Evolutionary conservation across 2,113 vertebrate species (phyloP).

Genomic region (Chrysemys picta): DNA sequence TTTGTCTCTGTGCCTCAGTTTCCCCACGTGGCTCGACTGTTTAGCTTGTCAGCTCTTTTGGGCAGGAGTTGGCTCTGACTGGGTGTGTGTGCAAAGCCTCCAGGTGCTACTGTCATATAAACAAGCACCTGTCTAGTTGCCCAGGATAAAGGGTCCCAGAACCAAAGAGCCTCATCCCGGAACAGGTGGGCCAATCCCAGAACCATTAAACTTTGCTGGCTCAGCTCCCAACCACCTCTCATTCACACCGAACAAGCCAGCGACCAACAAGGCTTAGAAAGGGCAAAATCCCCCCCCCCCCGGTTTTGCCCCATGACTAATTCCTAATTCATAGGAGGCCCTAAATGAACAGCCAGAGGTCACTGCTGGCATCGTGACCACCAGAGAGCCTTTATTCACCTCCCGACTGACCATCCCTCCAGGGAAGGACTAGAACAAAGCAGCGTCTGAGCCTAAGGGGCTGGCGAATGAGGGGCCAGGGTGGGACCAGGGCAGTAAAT

Average conservation of each 20-base stretch:
- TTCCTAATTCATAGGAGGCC: neutral
- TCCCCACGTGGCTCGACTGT: neutral
- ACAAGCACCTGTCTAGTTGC: neutral
- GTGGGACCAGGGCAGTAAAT: neutral
- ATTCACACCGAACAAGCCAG: neutral
- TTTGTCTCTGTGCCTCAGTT: neutral
- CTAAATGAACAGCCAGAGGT: neutral
- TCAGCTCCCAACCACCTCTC: too few species aligned
- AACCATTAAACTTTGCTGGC: neutral
- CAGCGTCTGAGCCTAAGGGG: too few species aligned
- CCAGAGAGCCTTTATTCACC: neutral
- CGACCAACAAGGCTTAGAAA: neutral
- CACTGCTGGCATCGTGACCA: fast-evolving
- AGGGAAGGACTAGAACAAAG: neutral
- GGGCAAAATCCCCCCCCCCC: neutral
- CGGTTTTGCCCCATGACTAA: neutral
- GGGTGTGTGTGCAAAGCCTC: neutral
- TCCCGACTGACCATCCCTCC: fast-evolving
- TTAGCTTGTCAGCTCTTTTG: neutral
- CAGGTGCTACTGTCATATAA: neutral
- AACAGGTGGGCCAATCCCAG: neutral
- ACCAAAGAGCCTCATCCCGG: neutral
- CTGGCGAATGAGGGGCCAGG: neutral
- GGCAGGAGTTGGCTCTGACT: too few species aligned
- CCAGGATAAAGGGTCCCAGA: neutral